Conservation (phyloP, 2,888 invertebrate genomes). For the Pseudoips prasinana region DNA sequence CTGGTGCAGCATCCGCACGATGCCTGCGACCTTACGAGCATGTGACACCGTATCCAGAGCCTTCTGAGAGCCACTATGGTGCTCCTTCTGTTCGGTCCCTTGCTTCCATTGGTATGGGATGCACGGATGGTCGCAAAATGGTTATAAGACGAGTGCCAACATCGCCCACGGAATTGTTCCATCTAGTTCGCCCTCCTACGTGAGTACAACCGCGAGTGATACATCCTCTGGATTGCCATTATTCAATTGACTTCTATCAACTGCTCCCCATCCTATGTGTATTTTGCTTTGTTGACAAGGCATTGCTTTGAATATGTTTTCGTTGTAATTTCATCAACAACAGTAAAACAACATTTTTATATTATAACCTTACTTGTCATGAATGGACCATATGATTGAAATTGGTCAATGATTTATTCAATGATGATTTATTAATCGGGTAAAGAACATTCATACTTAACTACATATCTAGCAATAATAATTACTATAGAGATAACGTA, state of each 20-base stretch:
- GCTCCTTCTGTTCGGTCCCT: slow-evolving; percentile 89
- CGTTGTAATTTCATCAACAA: slow-evolving; percentile 1
- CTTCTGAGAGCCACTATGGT: slow-evolving; percentile 84
- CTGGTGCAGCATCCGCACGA: slow-evolving; percentile 73
- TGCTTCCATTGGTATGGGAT: slow-evolving; percentile 93
- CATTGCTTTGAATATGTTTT: slow-evolving; percentile 9
- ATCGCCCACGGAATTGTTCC: slow-evolving; percentile 92
- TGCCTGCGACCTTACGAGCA: slow-evolving; percentile 75
- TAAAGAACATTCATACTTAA: too few relatives aligned
- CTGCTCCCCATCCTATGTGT: slow-evolving; percentile 29
- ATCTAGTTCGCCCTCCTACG: slow-evolving; percentile 92
- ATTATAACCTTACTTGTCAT: too few relatives aligned
- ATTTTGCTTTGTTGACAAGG: slow-evolving; percentile 10
- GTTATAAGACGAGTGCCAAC: slow-evolving; percentile 92
- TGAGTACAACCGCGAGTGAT: slow-evolving; percentile 80
- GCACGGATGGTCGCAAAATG: slow-evolving; percentile 93
- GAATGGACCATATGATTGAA: too few relatives aligned
- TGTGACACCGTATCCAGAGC: slow-evolving; percentile 75
- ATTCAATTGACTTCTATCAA: slow-evolving; percentile 68
- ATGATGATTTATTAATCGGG: too few relatives aligned
- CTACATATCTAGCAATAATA: too few relatives aligned
- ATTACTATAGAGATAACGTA: too few relatives aligned
- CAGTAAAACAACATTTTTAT: background rate
- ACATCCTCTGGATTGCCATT: slow-evolving; percentile 67
- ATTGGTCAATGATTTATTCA: too few relatives aligned